A percentile compares a stretch with the other conserved stretches of the same genome.
Evolutionary conservation across 2,888 invertebrate species (phyloP).

Genomic region (Stenchaetothrips biformis): DNA sequence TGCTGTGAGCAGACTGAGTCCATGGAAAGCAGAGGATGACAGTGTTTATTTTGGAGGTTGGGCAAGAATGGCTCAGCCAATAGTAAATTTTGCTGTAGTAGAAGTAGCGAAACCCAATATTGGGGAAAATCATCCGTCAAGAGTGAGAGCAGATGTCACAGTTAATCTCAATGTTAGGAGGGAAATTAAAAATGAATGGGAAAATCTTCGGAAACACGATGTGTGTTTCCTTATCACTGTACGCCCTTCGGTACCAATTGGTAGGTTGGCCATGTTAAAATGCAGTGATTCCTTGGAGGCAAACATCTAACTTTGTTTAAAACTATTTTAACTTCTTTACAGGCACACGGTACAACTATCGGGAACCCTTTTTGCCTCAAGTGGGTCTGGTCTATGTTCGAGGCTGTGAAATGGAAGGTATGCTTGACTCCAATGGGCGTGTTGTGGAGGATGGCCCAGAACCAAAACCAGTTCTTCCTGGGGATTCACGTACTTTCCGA

Average conservation of each 20-base stretch:
- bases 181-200: conserved; percentile 96
- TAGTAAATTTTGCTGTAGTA: conserved; percentile 86
- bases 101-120: conserved; percentile 91
- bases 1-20: conserved; percentile 88
- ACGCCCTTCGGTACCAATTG: conserved; percentile 76
- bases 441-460: conserved; percentile 96
- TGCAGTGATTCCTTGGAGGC: background rate
- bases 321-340: conserved; percentile 32
- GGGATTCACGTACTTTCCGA: conserved; percentile 86
- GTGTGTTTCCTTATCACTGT: conserved; percentile 95
- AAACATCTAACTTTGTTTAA: conserved; percentile 27
- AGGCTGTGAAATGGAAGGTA: conserved; percentile 97
- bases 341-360: conserved; percentile 75
- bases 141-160: conserved; percentile 91
- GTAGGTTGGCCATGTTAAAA: conserved; percentile 47
- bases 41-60: conserved; percentile 91
- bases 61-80: conserved; percentile 97
- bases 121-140: conserved; percentile 84
- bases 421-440: conserved; percentile 90
- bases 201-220: conserved; percentile 91
- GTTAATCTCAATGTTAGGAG: conserved; percentile 85
- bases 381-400: conserved; percentile 87
- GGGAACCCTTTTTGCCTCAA: conserved; percentile 84
- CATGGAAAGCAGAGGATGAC: conserved; percentile 87
- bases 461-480: conserved; percentile 77